phyloP scores from a whole-genome alignment of 2,113 vertebrate species.

The Geothlypis trichas region DNA sequence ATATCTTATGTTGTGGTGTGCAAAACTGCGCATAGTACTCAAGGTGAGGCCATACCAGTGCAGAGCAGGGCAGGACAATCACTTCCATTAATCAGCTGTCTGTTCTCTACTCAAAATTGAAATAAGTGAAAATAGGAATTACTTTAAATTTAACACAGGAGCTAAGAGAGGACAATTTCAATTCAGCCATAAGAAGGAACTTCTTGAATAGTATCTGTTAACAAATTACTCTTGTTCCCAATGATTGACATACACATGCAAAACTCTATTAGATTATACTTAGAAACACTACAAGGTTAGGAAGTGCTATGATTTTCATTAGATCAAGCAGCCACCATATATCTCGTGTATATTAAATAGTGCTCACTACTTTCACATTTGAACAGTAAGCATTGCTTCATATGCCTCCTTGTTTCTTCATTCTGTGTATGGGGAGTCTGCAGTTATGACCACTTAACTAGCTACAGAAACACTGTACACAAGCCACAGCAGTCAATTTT shows the following conservation, averaged over 20 bases:
- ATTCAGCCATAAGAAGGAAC: not conserved
- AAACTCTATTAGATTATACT: not conserved
- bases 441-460: not conserved
- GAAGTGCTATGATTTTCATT: not conserved
- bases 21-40: not conserved
- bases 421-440: accelerated
- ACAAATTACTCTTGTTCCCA: not conserved
- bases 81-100: not conserved
- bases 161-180: not conserved
- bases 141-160: not conserved
- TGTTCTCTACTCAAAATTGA: not conserved
- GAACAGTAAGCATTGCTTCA: not conserved
- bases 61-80: not conserved
- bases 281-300: not conserved
- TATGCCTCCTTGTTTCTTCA: not conserved
- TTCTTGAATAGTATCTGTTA: not conserved
- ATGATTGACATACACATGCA: not conserved
- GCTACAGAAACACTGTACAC: not conserved
- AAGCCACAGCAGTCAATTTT: not conserved
- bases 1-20: not conserved
- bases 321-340: not conserved
- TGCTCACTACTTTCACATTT: not conserved
- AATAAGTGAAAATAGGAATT: not conserved
- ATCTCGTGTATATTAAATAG: not conserved
- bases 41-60: not conserved